Evolutionary conservation across 1,140 invertebrate genomes (phyloP), one percentile per base, ranked within the genome.

Genomic region (Drosophila pectinifera): DNA sequence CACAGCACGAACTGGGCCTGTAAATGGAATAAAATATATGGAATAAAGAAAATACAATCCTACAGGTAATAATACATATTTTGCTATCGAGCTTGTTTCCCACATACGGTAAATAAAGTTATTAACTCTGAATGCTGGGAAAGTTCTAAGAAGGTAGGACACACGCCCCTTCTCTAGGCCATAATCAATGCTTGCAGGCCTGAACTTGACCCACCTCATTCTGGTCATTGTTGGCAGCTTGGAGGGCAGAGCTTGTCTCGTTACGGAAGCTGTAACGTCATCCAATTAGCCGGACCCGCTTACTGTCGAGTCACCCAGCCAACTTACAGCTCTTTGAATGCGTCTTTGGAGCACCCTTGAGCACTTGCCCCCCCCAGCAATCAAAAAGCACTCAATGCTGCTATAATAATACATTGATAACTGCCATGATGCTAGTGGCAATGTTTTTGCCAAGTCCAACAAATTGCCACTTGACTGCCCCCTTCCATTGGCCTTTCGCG

Each of bases 1-100:
- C 97, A 96, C 36, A 96, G 69, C 46, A 96, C 94, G 85, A 98
- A 98, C 92, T 97, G 97, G 6, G 95, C 92, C 95, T 96, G 93
- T 34, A 59, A 42, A 58, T 39, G n/a, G 94, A 77, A 67, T 36
- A n/a, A 36, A 36, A 10, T 10, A 18, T 13, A 69, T 64, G 48
- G 88, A 63, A 62, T 34, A 73, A 8, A 28, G 7, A 6, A 78
- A 20, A 65, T 73, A 53, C n/a, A n/a, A n/a, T n/a, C n/a, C 24
- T 45, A 26, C 13, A 31, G 6, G 7, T 68, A 53, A 68, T 53
- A n/a, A 53, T 22, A 68, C 6, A n/a, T 18, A 34, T 48, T 42
- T 46, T 4, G 1, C 11, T 31, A 11, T 14, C 4, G 8, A 7
- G 20, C 10, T 13, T 24, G 41, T 77, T 24, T n/a, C n/a, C n/a